These are phyloP conservation scores for Leptothorax acervorum DNA, from an alignment of 2,888 invertebrate species.

Conservation along the genomic window DNA sequence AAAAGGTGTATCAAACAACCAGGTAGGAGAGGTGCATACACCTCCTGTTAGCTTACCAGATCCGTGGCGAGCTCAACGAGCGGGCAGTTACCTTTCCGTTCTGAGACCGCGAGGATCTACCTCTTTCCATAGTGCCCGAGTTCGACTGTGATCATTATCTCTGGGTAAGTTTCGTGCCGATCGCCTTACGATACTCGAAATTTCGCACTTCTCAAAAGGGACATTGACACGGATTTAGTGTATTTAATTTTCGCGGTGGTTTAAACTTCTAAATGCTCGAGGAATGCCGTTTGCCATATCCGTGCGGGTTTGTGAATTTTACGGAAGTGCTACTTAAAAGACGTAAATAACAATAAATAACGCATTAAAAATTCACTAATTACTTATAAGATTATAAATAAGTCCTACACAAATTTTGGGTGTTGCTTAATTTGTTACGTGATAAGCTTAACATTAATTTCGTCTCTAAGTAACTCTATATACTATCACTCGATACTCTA, in stretches of 20 bases:
- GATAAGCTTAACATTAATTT: neutral
- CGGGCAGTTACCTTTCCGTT: conserved; percentile 84
- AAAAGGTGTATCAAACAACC: conserved; percentile 71
- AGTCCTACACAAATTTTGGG: neutral
- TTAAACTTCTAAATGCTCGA: neutral
- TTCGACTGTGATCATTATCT: conserved; percentile 44
- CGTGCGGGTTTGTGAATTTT: neutral
- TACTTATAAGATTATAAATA: neutral
- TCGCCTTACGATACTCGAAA: neutral
- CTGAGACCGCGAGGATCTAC: conserved; percentile 83
- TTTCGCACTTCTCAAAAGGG: neutral
- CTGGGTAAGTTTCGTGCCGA: conserved; percentile 60
- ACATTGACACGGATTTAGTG: neutral
- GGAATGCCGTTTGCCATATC: neutral
- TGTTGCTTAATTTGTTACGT: neutral
- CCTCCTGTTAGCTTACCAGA: conserved; percentile 75
- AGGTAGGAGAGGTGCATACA: conserved; percentile 77
- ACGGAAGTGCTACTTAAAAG: neutral
- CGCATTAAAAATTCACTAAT: neutral
- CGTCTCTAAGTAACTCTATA: neutral
- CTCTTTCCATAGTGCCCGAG: conserved; percentile 59
- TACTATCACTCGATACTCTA: no score
- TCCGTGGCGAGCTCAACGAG: conserved; percentile 61
- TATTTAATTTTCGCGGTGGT: neutral
- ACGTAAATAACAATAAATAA: neutral